A percentile compares a stretch with the other conserved stretches of the same genome.
Evolutionary conservation across 2,113 vertebrate species (phyloP).

Genomic region (Catagonus wagneri): DNA sequence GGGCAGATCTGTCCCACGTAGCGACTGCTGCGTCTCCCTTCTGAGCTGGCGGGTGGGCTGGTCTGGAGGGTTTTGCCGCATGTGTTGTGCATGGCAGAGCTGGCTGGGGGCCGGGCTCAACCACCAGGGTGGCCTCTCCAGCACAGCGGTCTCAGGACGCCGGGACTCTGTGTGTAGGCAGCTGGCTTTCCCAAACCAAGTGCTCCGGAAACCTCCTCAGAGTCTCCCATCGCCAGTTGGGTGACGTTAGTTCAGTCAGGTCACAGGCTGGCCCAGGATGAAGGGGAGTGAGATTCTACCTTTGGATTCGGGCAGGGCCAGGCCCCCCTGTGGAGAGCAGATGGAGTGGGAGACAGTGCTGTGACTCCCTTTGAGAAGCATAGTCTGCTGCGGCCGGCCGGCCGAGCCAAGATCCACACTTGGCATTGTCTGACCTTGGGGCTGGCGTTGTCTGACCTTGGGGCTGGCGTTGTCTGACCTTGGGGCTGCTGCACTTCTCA

Average conservation of each 20-base stretch:
- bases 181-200: neutral
- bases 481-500: neutral
- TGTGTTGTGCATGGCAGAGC: accelerated
- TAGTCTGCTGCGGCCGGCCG: neutral
- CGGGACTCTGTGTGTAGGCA: neutral
- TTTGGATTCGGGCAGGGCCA: neutral
- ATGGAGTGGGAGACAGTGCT: neutral
- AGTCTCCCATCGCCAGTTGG: accelerated
- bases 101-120: too few species aligned
- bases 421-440: neutral
- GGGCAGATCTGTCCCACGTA: neutral
- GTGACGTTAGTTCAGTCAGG: neutral
- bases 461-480: neutral
- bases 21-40: neutral
- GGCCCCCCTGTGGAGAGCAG: neutral
- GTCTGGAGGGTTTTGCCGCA: neutral
- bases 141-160: accelerated
- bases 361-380: accelerated
- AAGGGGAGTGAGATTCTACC: neutral
- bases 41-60: neutral
- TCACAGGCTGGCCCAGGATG: neutral
- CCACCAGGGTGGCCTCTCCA: too few species aligned
- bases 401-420: neutral
- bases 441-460: neutral
- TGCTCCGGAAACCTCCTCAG: neutral